These are phyloP conservation scores for Eufriesea mexicana DNA, from an alignment of 1,140 invertebrate species.

Conservation along the genomic window DNA sequence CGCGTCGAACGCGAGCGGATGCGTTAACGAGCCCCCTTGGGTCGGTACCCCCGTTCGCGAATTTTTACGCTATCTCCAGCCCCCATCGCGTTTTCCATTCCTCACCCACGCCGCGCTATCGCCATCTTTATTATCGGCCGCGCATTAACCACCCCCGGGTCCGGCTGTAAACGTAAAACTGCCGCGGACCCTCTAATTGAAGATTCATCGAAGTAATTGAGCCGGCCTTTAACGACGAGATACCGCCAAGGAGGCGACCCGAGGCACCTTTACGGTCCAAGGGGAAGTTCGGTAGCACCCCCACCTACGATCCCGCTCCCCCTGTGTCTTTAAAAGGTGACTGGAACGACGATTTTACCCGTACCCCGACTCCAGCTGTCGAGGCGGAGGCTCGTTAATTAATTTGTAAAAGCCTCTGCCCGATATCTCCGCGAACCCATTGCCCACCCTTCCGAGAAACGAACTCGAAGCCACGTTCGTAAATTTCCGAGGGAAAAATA, in stretches of 20 bases:
- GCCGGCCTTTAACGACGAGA: constrained; percentile 59
- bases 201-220: constrained; percentile 74
- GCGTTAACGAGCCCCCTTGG: constrained; percentile 6
- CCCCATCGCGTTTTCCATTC: neutral
- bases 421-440: no score
- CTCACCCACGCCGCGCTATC: constrained; percentile 35
- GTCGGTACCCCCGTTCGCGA: constrained; percentile 4
- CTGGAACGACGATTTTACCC: neutral
- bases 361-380: neutral
- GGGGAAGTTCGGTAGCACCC: neutral
- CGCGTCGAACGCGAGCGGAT: neutral
- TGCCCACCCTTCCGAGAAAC: neutral
- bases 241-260: constrained; percentile 12
- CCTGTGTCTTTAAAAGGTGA: neutral
- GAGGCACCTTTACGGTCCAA: constrained; percentile 41
- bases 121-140: constrained; percentile 65
- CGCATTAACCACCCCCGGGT: constrained; percentile 39
- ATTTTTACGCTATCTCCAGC: constrained; percentile 37
- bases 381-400: neutral
- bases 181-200: constrained; percentile 65
- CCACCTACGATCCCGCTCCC: neutral
- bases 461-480: no score
- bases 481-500: no score
- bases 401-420: neutral
- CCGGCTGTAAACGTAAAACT: constrained; percentile 66